Conservation (phyloP, 2,888 invertebrate species). For the Entomobrya multifasciata region DNA sequence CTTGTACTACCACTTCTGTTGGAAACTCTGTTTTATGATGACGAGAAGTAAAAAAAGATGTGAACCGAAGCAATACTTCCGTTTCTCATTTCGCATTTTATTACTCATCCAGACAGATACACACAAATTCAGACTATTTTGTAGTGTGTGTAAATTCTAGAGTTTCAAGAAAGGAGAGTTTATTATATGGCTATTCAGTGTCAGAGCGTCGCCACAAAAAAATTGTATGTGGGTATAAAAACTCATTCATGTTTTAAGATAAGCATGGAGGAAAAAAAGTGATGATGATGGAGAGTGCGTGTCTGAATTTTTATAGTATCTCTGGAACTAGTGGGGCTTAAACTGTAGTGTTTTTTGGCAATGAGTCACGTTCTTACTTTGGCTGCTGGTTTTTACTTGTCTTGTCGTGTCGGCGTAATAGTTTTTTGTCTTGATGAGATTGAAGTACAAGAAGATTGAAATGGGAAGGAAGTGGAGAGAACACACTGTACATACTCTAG, state of each 20-base stretch:
- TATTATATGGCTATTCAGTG: too few species aligned
- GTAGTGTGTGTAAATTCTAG: too few species aligned
- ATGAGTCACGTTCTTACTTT: slow-evolving; percentile 34
- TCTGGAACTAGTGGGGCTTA: background rate
- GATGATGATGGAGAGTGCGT: slow-evolving; percentile 8
- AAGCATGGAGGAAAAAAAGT: background rate
- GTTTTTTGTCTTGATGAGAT: background rate
- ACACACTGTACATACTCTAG: background rate
- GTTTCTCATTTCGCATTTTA: background rate
- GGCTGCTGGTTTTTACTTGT: background rate
- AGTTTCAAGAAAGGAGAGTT: too few species aligned
- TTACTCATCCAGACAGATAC: background rate
- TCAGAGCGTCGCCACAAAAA: too few species aligned
- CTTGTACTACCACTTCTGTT: too few species aligned
- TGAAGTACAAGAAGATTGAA: background rate
- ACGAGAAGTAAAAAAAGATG: background rate
- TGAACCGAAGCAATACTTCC: too few species aligned
- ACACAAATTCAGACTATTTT: too few species aligned
- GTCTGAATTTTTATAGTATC: background rate
- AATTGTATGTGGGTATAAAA: background rate
- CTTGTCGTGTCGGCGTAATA: background rate
- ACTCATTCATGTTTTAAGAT: slow-evolving; percentile 11
- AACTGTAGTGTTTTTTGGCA: background rate
- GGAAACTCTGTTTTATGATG: too few species aligned
- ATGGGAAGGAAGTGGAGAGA: background rate